A percentile compares a stretch with the other conserved stretches of the same genome.
Evolutionary conservation across 2,113 vertebrate genomes (phyloP).

Genomic region (Megalops atlanticus): DNA sequence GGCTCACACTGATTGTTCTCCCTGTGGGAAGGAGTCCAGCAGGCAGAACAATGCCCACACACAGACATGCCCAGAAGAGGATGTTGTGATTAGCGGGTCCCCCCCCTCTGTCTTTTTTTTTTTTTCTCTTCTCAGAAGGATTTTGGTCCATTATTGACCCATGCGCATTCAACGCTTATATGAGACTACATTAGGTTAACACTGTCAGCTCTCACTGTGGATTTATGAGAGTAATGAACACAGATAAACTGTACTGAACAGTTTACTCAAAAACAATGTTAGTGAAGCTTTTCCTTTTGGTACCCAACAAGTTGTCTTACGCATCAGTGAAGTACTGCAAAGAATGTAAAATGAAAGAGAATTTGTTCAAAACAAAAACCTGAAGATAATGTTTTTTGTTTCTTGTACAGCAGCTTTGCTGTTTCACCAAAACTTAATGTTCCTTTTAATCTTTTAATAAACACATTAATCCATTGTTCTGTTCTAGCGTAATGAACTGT

Average conservation of each 20-base stretch:
- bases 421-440: no score
- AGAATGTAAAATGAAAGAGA: no score
- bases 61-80: neutral
- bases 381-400: no score
- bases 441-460: no score
- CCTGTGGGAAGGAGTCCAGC: neutral
- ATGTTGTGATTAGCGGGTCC: neutral
- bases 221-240: neutral
- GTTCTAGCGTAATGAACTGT: no score
- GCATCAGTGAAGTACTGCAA: no score
- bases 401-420: no score
- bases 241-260: neutral
- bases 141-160: neutral
- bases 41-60: neutral
- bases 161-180: neutral
- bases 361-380: no score
- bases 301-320: no score
- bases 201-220: neutral
- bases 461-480: no score
- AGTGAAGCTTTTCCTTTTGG: no score
- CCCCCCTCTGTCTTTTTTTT: neutral
- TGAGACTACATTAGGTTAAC: neutral
- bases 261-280: neutral
- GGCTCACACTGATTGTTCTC: slow-evolving; percentile 43
- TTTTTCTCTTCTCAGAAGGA: neutral